A percentile compares a stretch with the other conserved stretches of the same genome.
phyloP scores from a whole-genome alignment of 2,888 invertebrate species.

The Erpobdella octoculata region DNA sequence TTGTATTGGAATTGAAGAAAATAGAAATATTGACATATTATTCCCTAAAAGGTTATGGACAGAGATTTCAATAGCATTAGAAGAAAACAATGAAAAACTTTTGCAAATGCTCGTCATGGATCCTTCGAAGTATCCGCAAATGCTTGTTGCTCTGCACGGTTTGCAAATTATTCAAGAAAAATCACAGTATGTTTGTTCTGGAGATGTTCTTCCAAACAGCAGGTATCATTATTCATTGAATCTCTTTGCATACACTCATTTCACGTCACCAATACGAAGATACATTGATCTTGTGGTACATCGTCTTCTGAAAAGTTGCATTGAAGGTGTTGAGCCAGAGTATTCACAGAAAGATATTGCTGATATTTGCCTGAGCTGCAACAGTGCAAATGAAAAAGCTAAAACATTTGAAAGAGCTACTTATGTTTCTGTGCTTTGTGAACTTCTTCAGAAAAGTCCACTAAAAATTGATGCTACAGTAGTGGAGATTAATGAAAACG shows the following conservation, averaged over 20 bases:
- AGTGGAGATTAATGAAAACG: constrained; percentile 38
- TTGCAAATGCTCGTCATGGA: constrained; percentile 7
- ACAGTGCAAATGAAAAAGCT: constrained; percentile 25
- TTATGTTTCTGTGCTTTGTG: constrained; percentile 36
- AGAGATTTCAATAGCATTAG: background rate
- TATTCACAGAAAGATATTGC: constrained; percentile 40
- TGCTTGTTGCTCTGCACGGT: constrained; percentile 41
- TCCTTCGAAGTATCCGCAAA: constrained; percentile 40
- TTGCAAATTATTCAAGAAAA: constrained; percentile 39
- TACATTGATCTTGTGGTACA: constrained; percentile 46
- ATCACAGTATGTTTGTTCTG: constrained; percentile 39
- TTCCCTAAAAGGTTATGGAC: background rate
- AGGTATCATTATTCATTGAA: constrained; percentile 41
- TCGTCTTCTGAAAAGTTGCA: constrained; percentile 40
- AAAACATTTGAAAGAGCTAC: constrained; percentile 32
- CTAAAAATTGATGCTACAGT: constrained; percentile 41
- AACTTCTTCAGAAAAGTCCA: constrained; percentile 40
- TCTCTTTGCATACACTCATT: constrained; percentile 40
- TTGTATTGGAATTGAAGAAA: constrained; percentile 1
- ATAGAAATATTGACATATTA: background rate
- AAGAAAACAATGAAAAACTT: background rate
- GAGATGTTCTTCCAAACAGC: constrained; percentile 26
- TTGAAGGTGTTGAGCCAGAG: constrained; percentile 40
- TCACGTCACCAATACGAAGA: constrained; percentile 42
- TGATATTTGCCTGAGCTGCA: constrained; percentile 37